Evolutionary conservation across 2,797 vertebrate genomes (phyloP).

Genomic region (Xenentodon cancila): DNA sequence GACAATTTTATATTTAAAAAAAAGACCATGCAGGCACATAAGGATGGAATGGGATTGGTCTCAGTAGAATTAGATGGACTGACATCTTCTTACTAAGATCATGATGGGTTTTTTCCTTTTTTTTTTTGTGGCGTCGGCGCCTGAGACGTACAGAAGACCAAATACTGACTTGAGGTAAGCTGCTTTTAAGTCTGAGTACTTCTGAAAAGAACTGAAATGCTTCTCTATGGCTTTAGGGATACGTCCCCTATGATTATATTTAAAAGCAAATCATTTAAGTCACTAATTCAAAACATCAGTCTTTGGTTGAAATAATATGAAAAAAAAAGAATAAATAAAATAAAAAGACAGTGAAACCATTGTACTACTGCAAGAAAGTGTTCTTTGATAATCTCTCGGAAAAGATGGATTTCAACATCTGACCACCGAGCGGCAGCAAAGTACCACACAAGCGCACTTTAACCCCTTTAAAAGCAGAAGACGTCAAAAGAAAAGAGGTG

Average conservation of each 20-base stretch:
- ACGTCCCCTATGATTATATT: constrained; percentile 14
- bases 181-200: constrained; percentile 38
- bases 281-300: constrained; percentile 24
- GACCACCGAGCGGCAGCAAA: constrained; percentile 70
- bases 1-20: constrained; percentile 36
- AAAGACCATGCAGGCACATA: constrained; percentile 79
- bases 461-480: constrained; percentile 37
- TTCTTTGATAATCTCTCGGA: background rate
- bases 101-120: background rate
- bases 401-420: constrained; percentile 20
- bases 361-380: too few species aligned
- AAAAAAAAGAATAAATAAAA: constrained; percentile 2
- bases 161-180: constrained; percentile 64
- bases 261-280: constrained; percentile 23
- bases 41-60: constrained; percentile 71
- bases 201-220: constrained; percentile 33
- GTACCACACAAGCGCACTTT: constrained; percentile 29
- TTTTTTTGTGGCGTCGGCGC: constrained; percentile 14
- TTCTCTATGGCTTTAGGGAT: constrained; percentile 61
- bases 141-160: constrained; percentile 33
- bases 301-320: constrained; percentile 53
- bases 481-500: constrained; percentile 29
- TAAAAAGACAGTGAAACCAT: constrained; percentile 12
- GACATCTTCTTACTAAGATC: constrained; percentile 35
- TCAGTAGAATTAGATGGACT: constrained; percentile 41